These are phyloP conservation scores for Mycteria americana DNA, from an alignment of 2,797 vertebrate genomes.

Conservation along the genomic window DNA sequence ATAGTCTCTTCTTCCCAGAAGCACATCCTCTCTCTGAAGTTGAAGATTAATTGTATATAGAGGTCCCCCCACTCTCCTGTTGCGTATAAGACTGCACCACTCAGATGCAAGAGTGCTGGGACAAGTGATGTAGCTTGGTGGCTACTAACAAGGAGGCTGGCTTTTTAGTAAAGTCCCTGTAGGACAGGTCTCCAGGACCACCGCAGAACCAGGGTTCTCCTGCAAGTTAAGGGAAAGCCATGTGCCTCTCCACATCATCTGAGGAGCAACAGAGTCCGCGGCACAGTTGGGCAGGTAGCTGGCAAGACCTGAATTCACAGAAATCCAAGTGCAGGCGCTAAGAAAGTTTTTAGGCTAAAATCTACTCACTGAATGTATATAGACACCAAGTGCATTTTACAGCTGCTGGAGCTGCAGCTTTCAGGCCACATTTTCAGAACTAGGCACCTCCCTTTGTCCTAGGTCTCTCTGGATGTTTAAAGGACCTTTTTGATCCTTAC, in stretches of 20 bases:
- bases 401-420: background rate
- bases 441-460: background rate
- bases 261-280: background rate
- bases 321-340: background rate
- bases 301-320: background rate
- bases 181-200: background rate
- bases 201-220: background rate
- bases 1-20: background rate
- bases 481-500: background rate
- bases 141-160: background rate
- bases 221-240: background rate
- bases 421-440: background rate
- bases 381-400: background rate
- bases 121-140: background rate
- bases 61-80: background rate
- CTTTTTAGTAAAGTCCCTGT: background rate
- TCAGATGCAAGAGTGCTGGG: background rate
- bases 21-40: background rate
- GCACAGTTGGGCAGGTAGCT: background rate
- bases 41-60: background rate
- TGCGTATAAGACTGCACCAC: rapidly evolving
- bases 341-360: background rate
- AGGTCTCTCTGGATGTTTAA: background rate
- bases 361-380: background rate
- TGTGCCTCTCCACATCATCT: rapidly evolving